phyloP scores from a whole-genome alignment of 1,140 invertebrate species.

The Sminthurides bifidus region DNA sequence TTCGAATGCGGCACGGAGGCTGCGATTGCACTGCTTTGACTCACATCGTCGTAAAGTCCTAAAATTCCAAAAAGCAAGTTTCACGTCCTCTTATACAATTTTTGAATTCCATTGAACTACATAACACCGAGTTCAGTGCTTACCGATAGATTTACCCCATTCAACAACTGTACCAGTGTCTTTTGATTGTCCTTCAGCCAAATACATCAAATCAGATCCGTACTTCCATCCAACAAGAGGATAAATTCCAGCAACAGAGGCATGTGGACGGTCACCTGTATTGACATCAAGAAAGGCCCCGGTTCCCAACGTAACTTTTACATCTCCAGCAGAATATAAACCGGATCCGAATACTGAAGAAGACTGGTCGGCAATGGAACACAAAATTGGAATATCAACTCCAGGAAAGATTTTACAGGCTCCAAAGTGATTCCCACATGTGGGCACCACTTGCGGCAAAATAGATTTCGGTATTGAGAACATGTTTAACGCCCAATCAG shows the following conservation, averaged over 20 bases:
- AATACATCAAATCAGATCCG: conserved; percentile 50
- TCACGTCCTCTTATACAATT: background rate
- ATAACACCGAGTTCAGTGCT: conserved; percentile 19
- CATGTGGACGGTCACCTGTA: conserved; percentile 61
- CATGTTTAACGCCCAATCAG: conserved; percentile 49
- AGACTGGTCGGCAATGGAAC: conserved; percentile 48
- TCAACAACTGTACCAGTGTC: conserved; percentile 78
- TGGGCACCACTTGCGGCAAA: conserved; percentile 68
- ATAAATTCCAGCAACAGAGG: conserved; percentile 65
- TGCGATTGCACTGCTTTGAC: conserved; percentile 58
- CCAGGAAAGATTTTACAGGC: conserved; percentile 24
- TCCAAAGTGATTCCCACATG: conserved; percentile 46
- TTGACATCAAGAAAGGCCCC: conserved; percentile 86
- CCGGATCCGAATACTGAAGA: conserved; percentile 85
- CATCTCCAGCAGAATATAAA: conserved; percentile 65
- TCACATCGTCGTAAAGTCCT: conserved; percentile 58
- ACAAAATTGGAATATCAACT: conserved; percentile 25
- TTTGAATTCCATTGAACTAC: background rate
- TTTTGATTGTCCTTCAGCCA: conserved; percentile 71
- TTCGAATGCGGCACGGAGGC: conserved; percentile 56
- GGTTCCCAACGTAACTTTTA: conserved; percentile 89
- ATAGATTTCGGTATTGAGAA: conserved; percentile 59
- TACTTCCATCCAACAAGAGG: conserved; percentile 71
- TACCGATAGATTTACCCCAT: conserved; percentile 70
- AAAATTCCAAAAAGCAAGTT: conserved; percentile 28